phyloP scores from a whole-genome alignment of 1,140 invertebrate species.

The Eufriesea mexicana region DNA sequence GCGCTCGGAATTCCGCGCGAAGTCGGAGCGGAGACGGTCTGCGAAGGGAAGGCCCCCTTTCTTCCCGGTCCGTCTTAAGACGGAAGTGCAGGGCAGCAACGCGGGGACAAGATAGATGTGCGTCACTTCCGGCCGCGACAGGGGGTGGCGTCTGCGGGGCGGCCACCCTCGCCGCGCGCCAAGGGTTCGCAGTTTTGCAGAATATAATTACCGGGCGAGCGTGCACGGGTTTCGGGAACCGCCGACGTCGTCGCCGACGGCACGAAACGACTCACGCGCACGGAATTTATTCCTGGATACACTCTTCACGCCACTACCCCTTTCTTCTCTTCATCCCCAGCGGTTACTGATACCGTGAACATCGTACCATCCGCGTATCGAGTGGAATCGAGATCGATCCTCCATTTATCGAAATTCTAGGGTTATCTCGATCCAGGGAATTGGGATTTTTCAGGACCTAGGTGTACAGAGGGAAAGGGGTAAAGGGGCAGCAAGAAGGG shows the following conservation, averaged over 20 bases:
- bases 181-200: constrained; percentile 71
- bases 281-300: constrained; percentile 31
- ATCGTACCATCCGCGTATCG: too few relatives aligned
- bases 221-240: constrained; percentile 24
- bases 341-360: too few relatives aligned
- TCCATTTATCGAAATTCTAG: too few relatives aligned
- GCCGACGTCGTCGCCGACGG: constrained; percentile 11
- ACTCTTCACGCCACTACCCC: too few relatives aligned
- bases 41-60: constrained; percentile 27
- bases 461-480: too few relatives aligned
- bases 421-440: too few relatives aligned
- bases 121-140: constrained; percentile 81
- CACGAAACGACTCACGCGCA: constrained; percentile 5
- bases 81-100: constrained; percentile 77
- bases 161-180: constrained; percentile 60
- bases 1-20: too few relatives aligned
- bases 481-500: too few relatives aligned
- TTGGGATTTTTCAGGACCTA: too few relatives aligned
- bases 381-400: too few relatives aligned
- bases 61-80: constrained; percentile 52
- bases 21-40: neutral
- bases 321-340: too few relatives aligned
- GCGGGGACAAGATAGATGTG: constrained; percentile 79
- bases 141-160: constrained; percentile 79
- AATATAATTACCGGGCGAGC: constrained; percentile 77